Conservation (phyloP, 92 coral and sea anemone genomes). For the Palythoa heliodiscus region DNA sequence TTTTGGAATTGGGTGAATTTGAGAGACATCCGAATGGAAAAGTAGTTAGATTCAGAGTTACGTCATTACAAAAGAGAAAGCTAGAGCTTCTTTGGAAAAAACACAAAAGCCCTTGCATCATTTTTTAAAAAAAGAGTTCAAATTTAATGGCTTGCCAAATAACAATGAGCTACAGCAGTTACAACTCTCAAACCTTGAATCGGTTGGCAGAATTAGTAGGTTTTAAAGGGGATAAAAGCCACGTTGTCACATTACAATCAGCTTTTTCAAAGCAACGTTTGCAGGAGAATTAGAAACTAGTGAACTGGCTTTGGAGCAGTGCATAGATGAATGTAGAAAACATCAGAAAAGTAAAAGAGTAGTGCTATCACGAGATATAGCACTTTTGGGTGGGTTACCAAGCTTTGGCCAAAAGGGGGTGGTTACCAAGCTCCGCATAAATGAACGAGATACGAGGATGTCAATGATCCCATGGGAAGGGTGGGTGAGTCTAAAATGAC, state of each 20-base stretch:
- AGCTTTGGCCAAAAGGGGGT: no score
- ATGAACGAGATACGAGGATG: no score
- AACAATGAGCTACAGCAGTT: background rate
- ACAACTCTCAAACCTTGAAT: background rate
- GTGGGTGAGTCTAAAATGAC: no score
- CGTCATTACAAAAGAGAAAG: background rate
- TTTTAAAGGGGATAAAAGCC: background rate
- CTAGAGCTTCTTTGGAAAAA: background rate
- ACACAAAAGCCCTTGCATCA: background rate
- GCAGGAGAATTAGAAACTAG: slow-evolving; percentile 28
- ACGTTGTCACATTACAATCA: background rate
- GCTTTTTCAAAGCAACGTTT: slow-evolving; percentile 17
- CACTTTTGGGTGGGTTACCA: no score
- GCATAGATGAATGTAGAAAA: slow-evolving; percentile 14
- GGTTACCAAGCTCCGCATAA: no score
- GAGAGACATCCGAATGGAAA: background rate
- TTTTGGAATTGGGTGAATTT: background rate
- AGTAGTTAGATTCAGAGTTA: background rate
- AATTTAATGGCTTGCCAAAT: background rate
- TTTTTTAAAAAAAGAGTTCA: background rate
- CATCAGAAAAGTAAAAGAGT: slow-evolving; percentile 8
- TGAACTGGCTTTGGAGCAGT: slow-evolving; percentile 29
- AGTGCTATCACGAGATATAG: no score
- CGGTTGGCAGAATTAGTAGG: background rate
- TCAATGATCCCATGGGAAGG: no score